A percentile compares a stretch with the other conserved stretches of the same genome.
These are phyloP conservation scores for Synanthedon vespiformis DNA, from an alignment of 2,888 invertebrate species.

Conservation along the genomic window DNA sequence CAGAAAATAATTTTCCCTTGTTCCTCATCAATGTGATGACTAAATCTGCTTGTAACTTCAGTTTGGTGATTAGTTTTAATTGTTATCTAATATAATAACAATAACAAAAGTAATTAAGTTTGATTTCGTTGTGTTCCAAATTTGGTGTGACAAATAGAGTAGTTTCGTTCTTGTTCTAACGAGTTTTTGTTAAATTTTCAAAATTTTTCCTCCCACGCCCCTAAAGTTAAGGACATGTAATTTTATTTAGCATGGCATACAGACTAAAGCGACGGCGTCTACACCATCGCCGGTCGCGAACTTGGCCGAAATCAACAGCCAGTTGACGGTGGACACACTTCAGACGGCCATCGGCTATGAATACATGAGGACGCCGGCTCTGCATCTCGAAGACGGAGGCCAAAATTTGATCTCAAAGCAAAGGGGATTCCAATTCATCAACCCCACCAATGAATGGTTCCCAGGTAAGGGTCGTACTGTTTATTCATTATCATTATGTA, in stretches of 20 bases:
- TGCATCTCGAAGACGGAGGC: slow-evolving; percentile 78
- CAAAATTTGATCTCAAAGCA: slow-evolving; percentile 78
- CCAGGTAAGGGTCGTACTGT: slow-evolving; percentile 70
- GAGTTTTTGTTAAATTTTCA: no score
- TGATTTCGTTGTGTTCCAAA: no score
- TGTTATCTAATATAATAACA: no score
- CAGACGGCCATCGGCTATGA: slow-evolving; percentile 86
- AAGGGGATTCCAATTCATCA: slow-evolving; percentile 86
- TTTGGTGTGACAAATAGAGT: no score
- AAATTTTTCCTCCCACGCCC: no score
- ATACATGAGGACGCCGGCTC: slow-evolving; percentile 80
- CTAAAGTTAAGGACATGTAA: slow-evolving; percentile 51
- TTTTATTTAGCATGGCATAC: slow-evolving; percentile 79
- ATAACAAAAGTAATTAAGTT: no score
- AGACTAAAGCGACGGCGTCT: slow-evolving; percentile 88
- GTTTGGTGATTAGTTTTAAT: no score
- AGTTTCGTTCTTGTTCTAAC: no score
- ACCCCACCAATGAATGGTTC: slow-evolving; percentile 90
- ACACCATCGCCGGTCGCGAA: slow-evolving; percentile 86
- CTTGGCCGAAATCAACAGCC: slow-evolving; percentile 79
- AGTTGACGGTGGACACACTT: slow-evolving; percentile 77
- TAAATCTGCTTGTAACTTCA: no score
- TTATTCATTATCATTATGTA: not conserved
- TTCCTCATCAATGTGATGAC: no score
- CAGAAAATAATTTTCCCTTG: no score